Conservation (phyloP, 2,888 invertebrate genomes). For the Torymus texanus region DNA sequence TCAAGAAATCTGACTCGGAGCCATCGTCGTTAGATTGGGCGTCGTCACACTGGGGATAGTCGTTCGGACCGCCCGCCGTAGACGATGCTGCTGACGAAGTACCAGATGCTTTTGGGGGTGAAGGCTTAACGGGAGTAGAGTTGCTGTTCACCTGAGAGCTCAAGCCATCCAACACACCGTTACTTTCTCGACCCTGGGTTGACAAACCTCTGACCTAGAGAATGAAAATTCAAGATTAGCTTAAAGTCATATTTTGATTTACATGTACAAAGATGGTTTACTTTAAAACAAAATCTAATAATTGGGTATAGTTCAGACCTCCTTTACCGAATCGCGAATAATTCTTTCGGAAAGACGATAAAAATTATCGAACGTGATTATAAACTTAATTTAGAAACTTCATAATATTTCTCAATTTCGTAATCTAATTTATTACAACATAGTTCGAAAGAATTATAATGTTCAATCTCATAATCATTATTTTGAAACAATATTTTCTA, state of each 20-base stretch:
- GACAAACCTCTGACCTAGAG: constrained; percentile 71
- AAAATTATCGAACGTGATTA: no score
- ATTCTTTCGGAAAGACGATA: no score
- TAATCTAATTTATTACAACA: no score
- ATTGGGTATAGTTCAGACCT: no score
- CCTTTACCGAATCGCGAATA: no score
- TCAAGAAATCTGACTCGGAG: constrained; percentile 63
- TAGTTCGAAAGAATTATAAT: not conserved
- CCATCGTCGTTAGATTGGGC: constrained; percentile 60
- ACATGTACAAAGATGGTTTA: no score
- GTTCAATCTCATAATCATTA: not conserved
- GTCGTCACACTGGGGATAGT: constrained; percentile 51
- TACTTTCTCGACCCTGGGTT: constrained; percentile 67
- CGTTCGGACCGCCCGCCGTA: constrained; percentile 55
- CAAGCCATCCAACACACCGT: constrained; percentile 29
- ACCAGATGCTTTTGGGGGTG: constrained; percentile 59
- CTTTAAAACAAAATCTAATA: no score
- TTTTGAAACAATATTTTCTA: not conserved
- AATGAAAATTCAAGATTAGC: constrained; percentile 2
- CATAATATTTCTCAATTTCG: no score
- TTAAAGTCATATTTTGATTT: no score
- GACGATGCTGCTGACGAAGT: constrained; percentile 60
- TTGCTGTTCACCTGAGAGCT: constrained; percentile 35
- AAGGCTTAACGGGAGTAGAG: constrained; percentile 46
- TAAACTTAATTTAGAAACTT: no score